Conservation (phyloP, 2,113 vertebrate species). For the Atrichornis clamosus region DNA sequence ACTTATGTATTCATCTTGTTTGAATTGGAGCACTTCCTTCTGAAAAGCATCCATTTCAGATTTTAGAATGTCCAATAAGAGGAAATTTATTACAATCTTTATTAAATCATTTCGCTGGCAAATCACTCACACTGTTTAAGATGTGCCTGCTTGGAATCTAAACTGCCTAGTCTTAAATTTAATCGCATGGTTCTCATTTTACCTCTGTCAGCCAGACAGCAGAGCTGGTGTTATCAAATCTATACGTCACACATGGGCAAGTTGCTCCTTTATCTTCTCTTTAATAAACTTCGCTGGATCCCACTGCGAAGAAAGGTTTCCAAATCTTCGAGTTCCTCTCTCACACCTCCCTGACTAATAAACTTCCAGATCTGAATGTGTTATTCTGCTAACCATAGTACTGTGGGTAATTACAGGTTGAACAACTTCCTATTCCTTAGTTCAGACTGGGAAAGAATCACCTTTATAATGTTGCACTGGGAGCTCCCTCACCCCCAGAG, state of each 20-base stretch:
- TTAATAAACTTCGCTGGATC: background rate
- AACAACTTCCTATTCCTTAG: background rate
- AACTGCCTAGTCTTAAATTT: slow-evolving; percentile 2
- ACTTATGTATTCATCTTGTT: background rate
- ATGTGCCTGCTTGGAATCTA: background rate
- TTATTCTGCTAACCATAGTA: background rate
- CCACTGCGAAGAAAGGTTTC: background rate
- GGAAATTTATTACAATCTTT: slow-evolving; percentile 27
- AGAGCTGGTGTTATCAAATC: background rate
- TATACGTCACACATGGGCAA: background rate
- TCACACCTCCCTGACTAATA: background rate
- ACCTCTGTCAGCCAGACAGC: background rate
- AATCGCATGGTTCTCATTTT: background rate
- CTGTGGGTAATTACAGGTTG: background rate
- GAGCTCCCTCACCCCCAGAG: background rate
- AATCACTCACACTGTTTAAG: background rate
- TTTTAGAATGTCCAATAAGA: background rate
- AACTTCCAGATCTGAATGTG: background rate
- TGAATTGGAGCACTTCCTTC: slow-evolving; percentile 5
- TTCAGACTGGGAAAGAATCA: background rate
- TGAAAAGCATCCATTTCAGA: background rate
- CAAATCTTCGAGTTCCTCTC: background rate
- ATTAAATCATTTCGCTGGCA: slow-evolving; percentile 39
- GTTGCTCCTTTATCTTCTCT: background rate
- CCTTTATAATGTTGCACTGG: background rate